Evolutionary conservation across 30 jellyfish, hydroid and myxozoan genomes (phyloP).

Genomic region (Chrysaora quinquecirrha): DNA sequence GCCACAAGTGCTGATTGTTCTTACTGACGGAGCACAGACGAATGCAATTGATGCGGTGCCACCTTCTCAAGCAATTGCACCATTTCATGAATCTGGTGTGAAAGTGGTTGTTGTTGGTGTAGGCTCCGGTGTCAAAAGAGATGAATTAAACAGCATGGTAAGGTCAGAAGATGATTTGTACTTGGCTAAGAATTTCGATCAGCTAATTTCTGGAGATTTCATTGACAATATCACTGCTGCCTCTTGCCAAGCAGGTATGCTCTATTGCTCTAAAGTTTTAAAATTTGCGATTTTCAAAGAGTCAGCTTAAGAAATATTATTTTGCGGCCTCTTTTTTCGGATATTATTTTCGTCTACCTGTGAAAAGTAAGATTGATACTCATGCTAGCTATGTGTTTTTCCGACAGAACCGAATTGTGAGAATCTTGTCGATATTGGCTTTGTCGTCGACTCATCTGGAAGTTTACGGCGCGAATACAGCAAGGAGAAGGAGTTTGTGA

Average conservation of each 20-base stretch:
- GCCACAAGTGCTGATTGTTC: conserved; percentile 41
- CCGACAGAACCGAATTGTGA: conserved; percentile 21
- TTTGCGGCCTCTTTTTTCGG: too few relatives aligned
- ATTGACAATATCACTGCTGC: conserved; percentile 28
- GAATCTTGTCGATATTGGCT: conserved; percentile 51
- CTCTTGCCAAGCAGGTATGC: conserved; percentile 36
- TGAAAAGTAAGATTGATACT: too few relatives aligned
- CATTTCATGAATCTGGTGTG: conserved; percentile 33
- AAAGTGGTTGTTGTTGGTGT: conserved; percentile 43
- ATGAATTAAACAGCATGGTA: conserved; percentile 17
- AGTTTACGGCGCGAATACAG: conserved; percentile 52
- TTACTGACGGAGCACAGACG: conserved; percentile 59
- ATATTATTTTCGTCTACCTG: too few relatives aligned
- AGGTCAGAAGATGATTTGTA: conserved; percentile 25
- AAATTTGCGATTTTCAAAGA: too few relatives aligned
- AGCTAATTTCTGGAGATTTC: conserved; percentile 40
- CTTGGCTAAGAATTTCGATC: conserved; percentile 56
- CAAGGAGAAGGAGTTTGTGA: conserved; percentile 69
- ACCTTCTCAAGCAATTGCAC: conserved; percentile 24
- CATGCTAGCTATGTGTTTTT: too few relatives aligned
- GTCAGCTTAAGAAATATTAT: too few relatives aligned
- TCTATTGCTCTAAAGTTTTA: too few relatives aligned
- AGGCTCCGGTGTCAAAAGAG: background rate
- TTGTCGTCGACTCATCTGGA: conserved; percentile 67
- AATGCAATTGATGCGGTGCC: conserved; percentile 2